Conservation (phyloP, 2,888 invertebrate genomes). For the Gerris lacustris region DNA sequence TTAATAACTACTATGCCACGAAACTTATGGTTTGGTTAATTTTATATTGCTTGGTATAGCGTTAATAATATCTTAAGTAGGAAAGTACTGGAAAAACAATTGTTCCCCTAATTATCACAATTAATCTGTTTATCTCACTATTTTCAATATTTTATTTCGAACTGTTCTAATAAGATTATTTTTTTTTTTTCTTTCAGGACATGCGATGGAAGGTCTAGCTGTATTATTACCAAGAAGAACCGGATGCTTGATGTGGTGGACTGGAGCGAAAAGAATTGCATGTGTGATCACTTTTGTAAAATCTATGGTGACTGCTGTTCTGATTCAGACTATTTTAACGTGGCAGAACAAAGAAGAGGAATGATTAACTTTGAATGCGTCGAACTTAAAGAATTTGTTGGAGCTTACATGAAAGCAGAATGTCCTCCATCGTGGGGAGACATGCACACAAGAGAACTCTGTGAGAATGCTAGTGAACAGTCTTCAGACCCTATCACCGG, state of each 20-base stretch:
- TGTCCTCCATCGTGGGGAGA: constrained; percentile 37
- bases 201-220: constrained; percentile 32
- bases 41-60: too few species aligned
- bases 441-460: constrained; percentile 25
- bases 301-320: constrained; percentile 40
- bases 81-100: too few species aligned
- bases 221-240: constrained; percentile 26
- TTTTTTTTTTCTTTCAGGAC: constrained; percentile 27
- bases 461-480: constrained; percentile 30
- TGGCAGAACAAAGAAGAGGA: constrained; percentile 29
- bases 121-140: too few species aligned
- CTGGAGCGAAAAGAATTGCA: constrained; percentile 38
- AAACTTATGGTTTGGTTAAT: too few species aligned
- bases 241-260: constrained; percentile 32
- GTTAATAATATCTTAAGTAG: too few species aligned
- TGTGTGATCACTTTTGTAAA: constrained; percentile 38
- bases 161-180: too few species aligned
- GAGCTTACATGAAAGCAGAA: constrained; percentile 37
- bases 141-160: too few species aligned
- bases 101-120: too few species aligned
- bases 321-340: constrained; percentile 34
- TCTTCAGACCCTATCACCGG: constrained; percentile 25
- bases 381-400: constrained; percentile 35
- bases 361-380: constrained; percentile 33
- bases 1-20: too few species aligned